A percentile compares a stretch with the other conserved stretches of the same genome.
These are phyloP conservation scores for Helicoverpa armigera DNA, from an alignment of 1,140 invertebrate species.

Conservation along the genomic window DNA sequence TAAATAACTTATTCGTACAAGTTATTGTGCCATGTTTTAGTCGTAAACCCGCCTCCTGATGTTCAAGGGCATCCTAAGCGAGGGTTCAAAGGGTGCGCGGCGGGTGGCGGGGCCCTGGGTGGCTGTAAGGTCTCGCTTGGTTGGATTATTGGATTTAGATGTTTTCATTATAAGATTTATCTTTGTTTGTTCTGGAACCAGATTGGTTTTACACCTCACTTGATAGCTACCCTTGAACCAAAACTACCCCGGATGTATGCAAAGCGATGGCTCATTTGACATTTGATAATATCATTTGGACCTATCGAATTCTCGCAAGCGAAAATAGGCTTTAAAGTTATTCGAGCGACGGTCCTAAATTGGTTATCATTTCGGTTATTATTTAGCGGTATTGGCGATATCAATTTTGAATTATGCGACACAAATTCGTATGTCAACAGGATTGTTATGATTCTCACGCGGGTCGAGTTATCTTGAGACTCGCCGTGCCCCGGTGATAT, in stretches of 20 bases:
- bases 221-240: background rate
- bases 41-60: background rate
- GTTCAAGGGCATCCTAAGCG: slow-evolving; percentile 35
- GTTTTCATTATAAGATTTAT: slow-evolving; percentile 43
- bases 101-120: background rate
- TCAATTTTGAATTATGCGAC: slow-evolving; percentile 27
- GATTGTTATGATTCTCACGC: slow-evolving; percentile 60
- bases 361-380: slow-evolving; percentile 6
- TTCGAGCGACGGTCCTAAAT: background rate
- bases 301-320: no score
- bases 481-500: slow-evolving; percentile 55
- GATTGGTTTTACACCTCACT: slow-evolving; percentile 6
- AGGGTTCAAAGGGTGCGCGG: slow-evolving; percentile 19
- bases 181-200: slow-evolving; percentile 9
- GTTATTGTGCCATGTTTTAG: slow-evolving; percentile 1
- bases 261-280: background rate
- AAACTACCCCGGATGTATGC: background rate
- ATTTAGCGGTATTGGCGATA: slow-evolving; percentile 18
- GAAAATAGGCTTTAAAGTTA: no score
- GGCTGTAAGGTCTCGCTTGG: slow-evolving; percentile 8
- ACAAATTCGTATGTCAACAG: slow-evolving; percentile 44
- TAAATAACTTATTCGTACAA: background rate
- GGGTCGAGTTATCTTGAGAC: slow-evolving; percentile 63
- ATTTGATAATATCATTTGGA: background rate
- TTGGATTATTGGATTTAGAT: slow-evolving; percentile 42